Conservation (phyloP, 2,113 vertebrate species). For the Elaphurus davidianus region DNA sequence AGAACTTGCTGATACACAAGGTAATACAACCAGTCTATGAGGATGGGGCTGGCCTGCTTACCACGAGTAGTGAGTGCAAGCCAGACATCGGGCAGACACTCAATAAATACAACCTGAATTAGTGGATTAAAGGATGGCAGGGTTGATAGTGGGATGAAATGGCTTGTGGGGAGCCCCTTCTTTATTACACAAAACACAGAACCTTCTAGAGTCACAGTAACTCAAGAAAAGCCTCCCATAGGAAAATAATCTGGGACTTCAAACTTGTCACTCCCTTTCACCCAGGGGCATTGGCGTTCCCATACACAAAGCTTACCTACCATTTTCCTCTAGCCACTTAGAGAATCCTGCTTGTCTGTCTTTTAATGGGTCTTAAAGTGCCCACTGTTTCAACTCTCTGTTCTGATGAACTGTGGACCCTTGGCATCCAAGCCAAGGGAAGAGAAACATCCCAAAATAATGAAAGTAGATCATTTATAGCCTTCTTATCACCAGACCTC, state of each 20-base stretch:
- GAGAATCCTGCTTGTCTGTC: conserved; percentile 12
- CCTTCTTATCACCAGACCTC: neutral
- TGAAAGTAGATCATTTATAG: neutral
- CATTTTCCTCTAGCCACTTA: conserved; percentile 60
- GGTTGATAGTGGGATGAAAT: no score
- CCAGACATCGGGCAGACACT: neutral
- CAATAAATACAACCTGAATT: neutral
- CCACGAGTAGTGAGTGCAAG: neutral
- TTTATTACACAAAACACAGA: neutral
- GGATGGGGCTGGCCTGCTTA: neutral
- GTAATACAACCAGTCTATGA: neutral
- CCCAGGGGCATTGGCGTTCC: conserved; percentile 45
- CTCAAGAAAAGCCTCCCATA: neutral
- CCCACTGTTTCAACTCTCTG: neutral
- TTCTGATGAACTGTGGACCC: neutral
- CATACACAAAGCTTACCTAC: conserved; percentile 65
- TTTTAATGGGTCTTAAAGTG: neutral
- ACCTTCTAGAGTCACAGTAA: neutral
- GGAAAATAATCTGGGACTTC: conserved; percentile 54
- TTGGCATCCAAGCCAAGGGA: neutral
- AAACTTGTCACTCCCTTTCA: conserved; percentile 67
- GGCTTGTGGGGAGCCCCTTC: neutral
- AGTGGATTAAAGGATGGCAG: neutral
- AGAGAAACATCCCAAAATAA: neutral
- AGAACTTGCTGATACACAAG: neutral